These are phyloP conservation scores for Fragum fragum DNA, from an alignment of 2,888 invertebrate genomes.

Conservation along the genomic window DNA sequence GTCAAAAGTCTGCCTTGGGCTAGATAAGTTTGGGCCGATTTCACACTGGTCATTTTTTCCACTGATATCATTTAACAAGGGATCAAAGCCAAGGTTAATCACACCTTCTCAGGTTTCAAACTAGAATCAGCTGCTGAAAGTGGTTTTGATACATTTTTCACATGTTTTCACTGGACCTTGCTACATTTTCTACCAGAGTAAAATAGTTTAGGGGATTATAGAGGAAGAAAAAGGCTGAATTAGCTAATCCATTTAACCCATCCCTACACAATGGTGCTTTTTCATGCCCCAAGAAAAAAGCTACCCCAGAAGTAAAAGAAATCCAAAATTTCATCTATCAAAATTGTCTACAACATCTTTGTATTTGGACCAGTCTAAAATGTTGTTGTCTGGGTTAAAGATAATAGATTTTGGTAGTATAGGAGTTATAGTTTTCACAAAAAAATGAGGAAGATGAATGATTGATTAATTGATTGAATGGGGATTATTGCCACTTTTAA, in stretches of 20 bases:
- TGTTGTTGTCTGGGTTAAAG: too few relatives aligned
- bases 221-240: neutral
- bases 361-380: too few relatives aligned
- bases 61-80: slow-evolving; percentile 17
- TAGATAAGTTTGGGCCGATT: slow-evolving; percentile 14
- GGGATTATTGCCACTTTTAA: too few relatives aligned
- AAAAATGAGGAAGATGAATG: too few relatives aligned
- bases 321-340: too few relatives aligned
- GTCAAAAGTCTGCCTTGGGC: slow-evolving; percentile 4
- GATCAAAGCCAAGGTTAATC: slow-evolving; percentile 30
- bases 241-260: neutral
- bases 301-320: neutral
- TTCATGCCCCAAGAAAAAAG: neutral
- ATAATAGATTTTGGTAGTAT: too few relatives aligned
- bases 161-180: slow-evolving; percentile 8
- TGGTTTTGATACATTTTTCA: slow-evolving; percentile 9
- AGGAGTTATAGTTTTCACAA: too few relatives aligned
- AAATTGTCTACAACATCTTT: too few relatives aligned
- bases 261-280: neutral
- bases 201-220: neutral
- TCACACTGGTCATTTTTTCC: slow-evolving; percentile 24
- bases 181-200: neutral
- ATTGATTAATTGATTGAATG: too few relatives aligned
- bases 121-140: slow-evolving; percentile 23
- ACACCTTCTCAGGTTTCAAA: slow-evolving; percentile 24